phyloP scores from a whole-genome alignment of 2,113 vertebrate species.

The Sardina pilchardus region DNA sequence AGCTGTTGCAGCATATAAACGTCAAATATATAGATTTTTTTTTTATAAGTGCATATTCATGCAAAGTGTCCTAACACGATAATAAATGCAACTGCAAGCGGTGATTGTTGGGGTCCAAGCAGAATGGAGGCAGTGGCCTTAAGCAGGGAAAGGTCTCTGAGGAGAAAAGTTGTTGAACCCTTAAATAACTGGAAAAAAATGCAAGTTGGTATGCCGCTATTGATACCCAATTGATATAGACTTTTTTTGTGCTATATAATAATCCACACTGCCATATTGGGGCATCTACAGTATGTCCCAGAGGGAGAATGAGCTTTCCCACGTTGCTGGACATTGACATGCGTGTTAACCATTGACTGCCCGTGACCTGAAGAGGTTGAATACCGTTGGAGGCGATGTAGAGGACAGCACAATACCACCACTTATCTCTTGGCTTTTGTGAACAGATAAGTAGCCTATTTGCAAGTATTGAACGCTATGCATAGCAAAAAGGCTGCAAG shows the following conservation, averaged over 20 bases:
- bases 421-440: neutral
- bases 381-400: neutral
- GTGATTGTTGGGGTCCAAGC: too few species aligned
- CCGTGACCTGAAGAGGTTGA: neutral
- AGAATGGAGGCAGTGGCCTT: too few species aligned
- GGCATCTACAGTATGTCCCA: neutral
- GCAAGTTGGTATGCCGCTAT: too few species aligned
- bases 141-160: too few species aligned
- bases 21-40: neutral
- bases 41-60: neutral
- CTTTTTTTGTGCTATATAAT: too few species aligned
- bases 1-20: neutral
- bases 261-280: neutral
- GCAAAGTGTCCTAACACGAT: neutral
- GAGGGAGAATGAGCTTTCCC: neutral
- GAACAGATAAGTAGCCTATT: constrained; percentile 9
- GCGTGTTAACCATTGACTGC: neutral
- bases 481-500: neutral
- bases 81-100: too few species aligned
- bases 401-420: neutral
- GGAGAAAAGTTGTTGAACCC: too few species aligned
- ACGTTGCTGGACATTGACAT: too few species aligned
- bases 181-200: too few species aligned
- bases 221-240: too few species aligned
- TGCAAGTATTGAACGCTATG: constrained; percentile 1